Evolutionary conservation across 92 coral and sea anemone species (phyloP), one percentile per base, ranked within the genome.

Genomic region (Scolanthus callimorphus): DNA sequence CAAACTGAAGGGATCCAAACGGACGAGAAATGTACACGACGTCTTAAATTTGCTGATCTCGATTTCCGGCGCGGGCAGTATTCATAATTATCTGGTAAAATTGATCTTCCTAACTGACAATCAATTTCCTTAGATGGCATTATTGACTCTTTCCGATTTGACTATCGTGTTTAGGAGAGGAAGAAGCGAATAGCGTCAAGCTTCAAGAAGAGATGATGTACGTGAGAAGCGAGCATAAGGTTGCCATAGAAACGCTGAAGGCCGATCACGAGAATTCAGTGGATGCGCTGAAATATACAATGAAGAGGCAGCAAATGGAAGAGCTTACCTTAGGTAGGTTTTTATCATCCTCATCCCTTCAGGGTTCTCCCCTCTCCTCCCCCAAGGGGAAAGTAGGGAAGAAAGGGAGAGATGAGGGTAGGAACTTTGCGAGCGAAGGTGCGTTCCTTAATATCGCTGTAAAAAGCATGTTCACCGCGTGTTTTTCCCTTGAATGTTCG

Each of bases 121-220:
- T 6, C 20, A 8, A 37, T 37, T 8, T 15, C 15, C 15, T 37
- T 37, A 15, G 15, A 15, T 37, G 44, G 9, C 9, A 37, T 8
- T 15, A 37, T 37, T 51, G 22, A 51, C 21, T 25, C 17, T 55
- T 20, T 9, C 1, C 1, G 1, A 20, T 37, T 55, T 23, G 26
- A 1, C 9, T 29, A 29, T n/a, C 24, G 23, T 11, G 4, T 34
- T 6, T 15, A 34, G 41, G 15, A 61, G 96, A 89, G 77, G 99
- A 88, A 71, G 96, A 79, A 27, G 83, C 70, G 2, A 81, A 94
- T 31, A 74, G 83, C 38, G 94, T 79, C 20, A 85, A 90, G 50
- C 83, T 94, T 2, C 94, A 94, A 30, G 96, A 90, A 60, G 99
- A 94, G 60, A 89, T 94, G 99, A 85, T 94, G 85, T 88, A 90